Percentiles rank a stretch among this genome's conserved stretches.
Conservation (phyloP, 1,140 invertebrate genomes). For the Melipona quadrifasciata region DNA sequence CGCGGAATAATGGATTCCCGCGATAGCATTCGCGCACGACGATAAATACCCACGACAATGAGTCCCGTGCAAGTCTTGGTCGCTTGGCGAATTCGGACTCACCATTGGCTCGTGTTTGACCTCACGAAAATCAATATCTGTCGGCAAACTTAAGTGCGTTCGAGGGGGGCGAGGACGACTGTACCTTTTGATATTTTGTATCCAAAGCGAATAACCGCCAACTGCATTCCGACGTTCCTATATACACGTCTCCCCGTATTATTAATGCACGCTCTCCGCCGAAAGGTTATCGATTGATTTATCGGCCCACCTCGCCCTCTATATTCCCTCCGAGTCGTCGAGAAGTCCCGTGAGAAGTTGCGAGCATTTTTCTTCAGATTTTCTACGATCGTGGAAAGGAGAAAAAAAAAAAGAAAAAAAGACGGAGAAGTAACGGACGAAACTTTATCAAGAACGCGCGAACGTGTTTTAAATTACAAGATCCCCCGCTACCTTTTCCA, state of each 20-base stretch:
- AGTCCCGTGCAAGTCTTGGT: slow-evolving; percentile 19
- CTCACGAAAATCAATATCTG: slow-evolving; percentile 76
- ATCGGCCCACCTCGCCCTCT: neutral
- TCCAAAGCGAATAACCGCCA: slow-evolving; percentile 17
- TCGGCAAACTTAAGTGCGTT: slow-evolving; percentile 73
- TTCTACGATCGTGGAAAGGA: no score
- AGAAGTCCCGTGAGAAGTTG: neutral
- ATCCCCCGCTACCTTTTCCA: neutral
- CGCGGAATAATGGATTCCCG: slow-evolving; percentile 1
- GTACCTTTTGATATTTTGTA: slow-evolving; percentile 43
- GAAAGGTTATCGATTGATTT: neutral
- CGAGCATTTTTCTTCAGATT: neutral
- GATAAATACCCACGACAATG: slow-evolving; percentile 34
- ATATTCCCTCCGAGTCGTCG: no score
- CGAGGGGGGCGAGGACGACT: neutral
- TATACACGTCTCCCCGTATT: neutral
- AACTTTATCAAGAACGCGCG: neutral
- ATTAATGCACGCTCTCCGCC: neutral
- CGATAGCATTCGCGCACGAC: neutral
- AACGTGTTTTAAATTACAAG: neutral
- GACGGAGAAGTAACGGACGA: neutral
- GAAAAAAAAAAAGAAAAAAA: neutral
- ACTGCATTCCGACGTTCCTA: neutral
- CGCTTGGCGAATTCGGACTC: slow-evolving; percentile 40
- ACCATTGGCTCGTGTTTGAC: slow-evolving; percentile 49